A percentile compares a stretch with the other conserved stretches of the same genome.
These are phyloP conservation scores for Caenorhabditis sp. DNA, from an alignment of 2,888 invertebrate species.

Conservation along the genomic window DNA sequence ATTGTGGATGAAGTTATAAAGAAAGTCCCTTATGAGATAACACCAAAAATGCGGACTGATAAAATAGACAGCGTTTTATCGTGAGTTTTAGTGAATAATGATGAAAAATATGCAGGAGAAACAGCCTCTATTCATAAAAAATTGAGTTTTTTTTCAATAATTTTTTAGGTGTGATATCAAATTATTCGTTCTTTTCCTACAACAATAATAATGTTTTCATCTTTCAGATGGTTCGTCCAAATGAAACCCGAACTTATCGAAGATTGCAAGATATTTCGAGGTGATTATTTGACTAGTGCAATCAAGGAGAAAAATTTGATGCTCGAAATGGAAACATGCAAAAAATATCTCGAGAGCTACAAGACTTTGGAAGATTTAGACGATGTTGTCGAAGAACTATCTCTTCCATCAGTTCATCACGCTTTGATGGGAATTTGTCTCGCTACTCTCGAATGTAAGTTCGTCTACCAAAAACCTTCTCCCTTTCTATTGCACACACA, in stretches of 20 bases:
- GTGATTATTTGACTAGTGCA: constrained; percentile 5
- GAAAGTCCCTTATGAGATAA: not conserved
- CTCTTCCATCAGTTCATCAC: not conserved
- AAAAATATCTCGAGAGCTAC: not conserved
- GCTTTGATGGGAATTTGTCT: not conserved
- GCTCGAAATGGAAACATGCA: not conserved
- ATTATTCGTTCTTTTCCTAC: no score
- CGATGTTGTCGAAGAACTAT: not conserved
- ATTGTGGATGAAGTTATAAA: not conserved
- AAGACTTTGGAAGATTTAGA: not conserved
- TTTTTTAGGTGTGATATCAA: no score
- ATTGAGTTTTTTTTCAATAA: no score
- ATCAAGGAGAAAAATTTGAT: not conserved
- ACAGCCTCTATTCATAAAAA: no score
- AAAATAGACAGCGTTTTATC: not conserved
- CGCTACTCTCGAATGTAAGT: not conserved
- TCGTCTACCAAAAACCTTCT: not conserved
- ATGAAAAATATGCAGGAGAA: no score
- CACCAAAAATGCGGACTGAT: not conserved
- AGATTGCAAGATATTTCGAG: not conserved
- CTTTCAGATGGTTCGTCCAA: constrained; percentile 18
- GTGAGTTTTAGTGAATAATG: no score
- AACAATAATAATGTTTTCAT: no score
- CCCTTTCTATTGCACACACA: no score
- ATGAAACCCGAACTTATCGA: constrained; percentile 11